phyloP scores from a whole-genome alignment of 1,140 invertebrate genomes.

The Ruditapes philippinarum region DNA sequence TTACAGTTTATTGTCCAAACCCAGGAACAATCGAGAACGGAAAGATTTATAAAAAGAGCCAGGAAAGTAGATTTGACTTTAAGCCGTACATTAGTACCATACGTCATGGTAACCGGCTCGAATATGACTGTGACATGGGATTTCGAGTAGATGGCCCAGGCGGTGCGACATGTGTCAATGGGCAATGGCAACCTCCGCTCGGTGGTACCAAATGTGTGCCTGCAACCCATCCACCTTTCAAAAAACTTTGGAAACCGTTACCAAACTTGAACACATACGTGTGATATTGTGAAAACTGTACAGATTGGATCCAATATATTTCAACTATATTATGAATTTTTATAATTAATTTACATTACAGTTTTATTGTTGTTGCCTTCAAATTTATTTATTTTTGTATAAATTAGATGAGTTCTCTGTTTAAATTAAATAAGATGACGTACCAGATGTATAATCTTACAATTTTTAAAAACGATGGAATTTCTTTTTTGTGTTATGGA shows the following conservation, averaged over 20 bases:
- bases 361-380: too few relatives aligned
- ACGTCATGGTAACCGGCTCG: conserved; percentile 89
- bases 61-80: conserved; percentile 75
- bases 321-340: too few relatives aligned
- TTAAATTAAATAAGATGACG: too few relatives aligned
- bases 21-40: conserved; percentile 77
- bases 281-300: too few relatives aligned
- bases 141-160: conserved; percentile 94
- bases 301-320: too few relatives aligned
- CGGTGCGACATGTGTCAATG: conserved; percentile 96
- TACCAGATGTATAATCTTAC: too few relatives aligned
- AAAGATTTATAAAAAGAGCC: conserved; percentile 72
- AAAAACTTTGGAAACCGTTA: conserved; percentile 48
- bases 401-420: too few relatives aligned
- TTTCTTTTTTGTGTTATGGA: too few relatives aligned
- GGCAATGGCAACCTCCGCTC: conserved; percentile 92
- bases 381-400: too few relatives aligned
- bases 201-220: conserved; percentile 27
- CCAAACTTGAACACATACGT: conserved; percentile 9
- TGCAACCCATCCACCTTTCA: conserved; percentile 54
- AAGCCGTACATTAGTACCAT: conserved; percentile 75
- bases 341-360: too few relatives aligned
- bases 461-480: too few relatives aligned
- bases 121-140: conserved; percentile 96
- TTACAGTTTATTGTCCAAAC: conserved; percentile 75